Percentiles rank a stretch among this genome's conserved stretches.
Evolutionary conservation across 2,113 vertebrate genomes (phyloP).

Genomic region (Dipodomys merriami): DNA sequence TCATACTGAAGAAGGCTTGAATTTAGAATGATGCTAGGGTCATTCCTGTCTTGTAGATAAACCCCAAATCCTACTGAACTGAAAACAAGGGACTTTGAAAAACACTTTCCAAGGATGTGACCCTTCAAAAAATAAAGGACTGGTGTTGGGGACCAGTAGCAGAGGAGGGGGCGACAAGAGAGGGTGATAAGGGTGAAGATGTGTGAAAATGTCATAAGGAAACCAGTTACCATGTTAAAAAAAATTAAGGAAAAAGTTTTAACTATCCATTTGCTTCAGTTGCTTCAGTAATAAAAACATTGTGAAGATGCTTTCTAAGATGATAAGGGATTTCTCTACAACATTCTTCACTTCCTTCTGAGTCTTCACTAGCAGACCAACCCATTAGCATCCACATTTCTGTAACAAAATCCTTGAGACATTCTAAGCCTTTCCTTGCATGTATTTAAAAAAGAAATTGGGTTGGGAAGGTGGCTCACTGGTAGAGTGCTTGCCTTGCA

Average conservation of each 20-base stretch:
- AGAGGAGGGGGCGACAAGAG: too few species aligned
- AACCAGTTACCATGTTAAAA: too few species aligned
- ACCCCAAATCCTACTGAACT: neutral
- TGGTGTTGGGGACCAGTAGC: too few species aligned
- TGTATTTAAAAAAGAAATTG: neutral
- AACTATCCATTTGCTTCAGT: neutral
- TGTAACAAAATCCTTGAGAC: neutral
- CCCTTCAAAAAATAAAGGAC: too few species aligned
- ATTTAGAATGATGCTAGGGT: neutral
- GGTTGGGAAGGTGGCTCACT: too few species aligned
- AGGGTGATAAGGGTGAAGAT: too few species aligned
- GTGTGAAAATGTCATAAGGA: too few species aligned
- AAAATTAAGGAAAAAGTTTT: neutral
- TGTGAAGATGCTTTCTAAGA: neutral
- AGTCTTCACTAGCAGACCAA: neutral
- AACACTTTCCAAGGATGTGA: neutral
- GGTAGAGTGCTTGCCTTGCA: too few species aligned
- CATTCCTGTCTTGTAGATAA: slow-evolving; percentile 10
- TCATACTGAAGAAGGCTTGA: neutral
- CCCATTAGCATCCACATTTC: neutral
- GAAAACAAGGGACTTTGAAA: neutral
- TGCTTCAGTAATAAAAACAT: neutral
- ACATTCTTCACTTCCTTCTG: neutral
- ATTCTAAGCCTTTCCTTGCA: neutral
- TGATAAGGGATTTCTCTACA: neutral